Evolutionary conservation across 2,113 vertebrate species (phyloP).

Genomic region (Rhinogobius similis): DNA sequence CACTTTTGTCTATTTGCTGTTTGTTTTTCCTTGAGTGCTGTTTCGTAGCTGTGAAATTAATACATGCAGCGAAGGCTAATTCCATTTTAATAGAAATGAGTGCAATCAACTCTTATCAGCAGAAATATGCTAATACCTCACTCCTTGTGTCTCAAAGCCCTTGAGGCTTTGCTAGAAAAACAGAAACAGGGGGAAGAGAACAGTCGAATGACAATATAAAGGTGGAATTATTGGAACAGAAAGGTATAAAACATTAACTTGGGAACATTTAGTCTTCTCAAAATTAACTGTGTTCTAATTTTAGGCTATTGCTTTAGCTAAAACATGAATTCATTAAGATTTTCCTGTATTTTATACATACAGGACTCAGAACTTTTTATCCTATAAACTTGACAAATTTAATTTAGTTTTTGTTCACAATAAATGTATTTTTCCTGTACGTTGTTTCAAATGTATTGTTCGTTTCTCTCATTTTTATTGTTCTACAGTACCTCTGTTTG

Average conservation of each 20-base stretch:
- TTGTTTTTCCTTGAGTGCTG: conserved; percentile 47
- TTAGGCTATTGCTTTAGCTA: background rate
- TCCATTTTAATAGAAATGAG: conserved; percentile 66
- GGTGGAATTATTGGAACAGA: conserved; percentile 25
- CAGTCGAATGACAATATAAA: conserved; percentile 42
- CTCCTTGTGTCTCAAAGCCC: conserved; percentile 42
- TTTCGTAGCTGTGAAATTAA: conserved; percentile 53
- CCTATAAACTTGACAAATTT: background rate
- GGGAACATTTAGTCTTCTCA: conserved; percentile 7
- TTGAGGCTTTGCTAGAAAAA: conserved; percentile 29
- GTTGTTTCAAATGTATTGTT: no score
- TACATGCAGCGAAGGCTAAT: conserved; percentile 58
- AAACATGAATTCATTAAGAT: background rate
- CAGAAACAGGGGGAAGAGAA: conserved; percentile 16
- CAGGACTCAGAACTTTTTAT: no score
- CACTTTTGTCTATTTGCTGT: conserved; percentile 30
- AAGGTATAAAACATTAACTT: conserved; percentile 3
- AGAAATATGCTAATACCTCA: conserved; percentile 60
- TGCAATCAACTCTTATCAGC: conserved; percentile 58
- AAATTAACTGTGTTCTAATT: background rate
- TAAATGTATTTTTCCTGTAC: background rate
- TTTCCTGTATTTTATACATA: background rate
- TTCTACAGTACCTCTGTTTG: conserved; percentile 17
- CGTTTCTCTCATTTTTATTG: background rate
- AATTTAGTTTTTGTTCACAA: background rate